A percentile compares a stretch with the other conserved stretches of the same genome.
Conservation (phyloP, 2,113 vertebrate species). For the Lucifuga dentata region DNA sequence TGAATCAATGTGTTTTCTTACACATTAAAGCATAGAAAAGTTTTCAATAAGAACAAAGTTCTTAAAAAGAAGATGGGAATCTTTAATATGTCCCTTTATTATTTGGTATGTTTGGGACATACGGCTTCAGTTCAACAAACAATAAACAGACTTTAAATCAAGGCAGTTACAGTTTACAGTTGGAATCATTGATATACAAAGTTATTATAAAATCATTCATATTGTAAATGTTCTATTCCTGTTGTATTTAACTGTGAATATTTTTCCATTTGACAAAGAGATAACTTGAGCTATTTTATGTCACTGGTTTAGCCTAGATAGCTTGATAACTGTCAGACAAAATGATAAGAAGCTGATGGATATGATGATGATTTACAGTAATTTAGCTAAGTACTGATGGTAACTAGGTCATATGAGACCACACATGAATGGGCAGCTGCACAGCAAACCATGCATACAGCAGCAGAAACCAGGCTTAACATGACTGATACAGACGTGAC, state of each 20-base stretch:
- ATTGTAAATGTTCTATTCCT: too few relatives aligned
- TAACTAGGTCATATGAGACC: slow-evolving; percentile 53
- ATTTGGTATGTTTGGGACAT: too few relatives aligned
- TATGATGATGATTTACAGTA: slow-evolving; percentile 51
- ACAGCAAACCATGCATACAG: slow-evolving; percentile 68
- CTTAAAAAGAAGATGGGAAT: too few relatives aligned
- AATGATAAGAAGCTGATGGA: slow-evolving; percentile 34
- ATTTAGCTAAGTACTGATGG: slow-evolving; percentile 55
- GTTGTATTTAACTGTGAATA: too few relatives aligned
- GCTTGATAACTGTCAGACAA: slow-evolving; percentile 8
- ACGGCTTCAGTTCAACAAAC: slow-evolving; percentile 1
- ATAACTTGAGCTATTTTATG: slow-evolving; percentile 9
- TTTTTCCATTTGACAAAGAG: slow-evolving; percentile 15
- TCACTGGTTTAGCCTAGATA: background rate
- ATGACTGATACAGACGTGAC: slow-evolving; percentile 57
- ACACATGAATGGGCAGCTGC: slow-evolving; percentile 66
- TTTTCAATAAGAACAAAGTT: too few relatives aligned
- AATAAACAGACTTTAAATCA: background rate
- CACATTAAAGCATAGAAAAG: too few relatives aligned
- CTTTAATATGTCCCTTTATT: too few relatives aligned
- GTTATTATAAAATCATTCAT: too few relatives aligned
- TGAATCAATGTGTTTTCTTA: too few relatives aligned
- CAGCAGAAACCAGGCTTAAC: slow-evolving; percentile 48
- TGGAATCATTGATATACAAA: background rate
- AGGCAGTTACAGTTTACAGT: background rate